Base-by-base conservation (phyloP, 2,113 vertebrate genomes). In the Passer montanus region DNA sequence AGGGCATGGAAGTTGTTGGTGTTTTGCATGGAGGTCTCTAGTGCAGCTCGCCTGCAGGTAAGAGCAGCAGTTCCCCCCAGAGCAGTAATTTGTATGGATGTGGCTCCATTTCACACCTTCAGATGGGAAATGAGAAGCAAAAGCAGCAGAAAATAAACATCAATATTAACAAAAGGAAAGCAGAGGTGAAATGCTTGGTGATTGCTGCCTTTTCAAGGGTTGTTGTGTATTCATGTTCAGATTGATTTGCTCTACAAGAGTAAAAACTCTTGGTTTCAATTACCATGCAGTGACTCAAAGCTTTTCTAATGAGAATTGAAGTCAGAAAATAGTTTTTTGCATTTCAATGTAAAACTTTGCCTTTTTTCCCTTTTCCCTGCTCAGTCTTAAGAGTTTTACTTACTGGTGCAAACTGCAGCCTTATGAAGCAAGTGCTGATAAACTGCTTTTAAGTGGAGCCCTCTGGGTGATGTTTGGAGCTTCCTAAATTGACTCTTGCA, bases 121-220 rank as follows among this genome's bases (percentile, higher is more conserved):
- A 55, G 50, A 35, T 81, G 50, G 63, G 76, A 77, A 93, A 94
- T 90, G 47, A 67, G 72, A 76, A 90, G 82, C 26, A 68, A 85
- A 93, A 91, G 41, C 31, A 90, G 83, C 83, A 96, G 83, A 90
- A 90, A 97, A 86, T 90, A 94, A 92, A 83, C 82, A 86, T 62
- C 58, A 69, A 30, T 73, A 73, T 93, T 94, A 94, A 88, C 88
- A 85, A 66, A 95, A 90, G 67, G 63, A 82, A 63, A 78, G 53
- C 67, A 44, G 87, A 94, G 90, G 78, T 69, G 78, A 87, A 91
- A 79, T 3, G 2, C 41, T 75, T 72, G 23, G 55, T 64, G 58
- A 39, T 43, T 88, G 70, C 82, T 85, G 67, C 33, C 62, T 90
- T 92, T 96, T 59, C 49, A 77, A 43, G 20, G 5, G 2, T 79